Evolutionary conservation across 92 coral and sea anemone species (phyloP).

Genomic region (Umimayanthus kanabou): DNA sequence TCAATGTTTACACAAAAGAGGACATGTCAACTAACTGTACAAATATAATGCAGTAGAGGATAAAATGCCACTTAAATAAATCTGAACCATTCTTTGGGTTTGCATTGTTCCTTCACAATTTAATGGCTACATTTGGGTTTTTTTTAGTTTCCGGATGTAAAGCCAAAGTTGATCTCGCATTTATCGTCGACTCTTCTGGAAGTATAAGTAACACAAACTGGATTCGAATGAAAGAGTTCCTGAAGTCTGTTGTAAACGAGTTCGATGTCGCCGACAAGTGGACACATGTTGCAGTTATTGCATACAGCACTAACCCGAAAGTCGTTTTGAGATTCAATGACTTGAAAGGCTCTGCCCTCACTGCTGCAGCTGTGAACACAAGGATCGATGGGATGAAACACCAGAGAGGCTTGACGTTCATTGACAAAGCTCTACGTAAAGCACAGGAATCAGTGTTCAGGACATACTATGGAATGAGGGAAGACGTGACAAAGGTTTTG

Average conservation of each 20-base stretch:
- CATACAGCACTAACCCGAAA: slow-evolving; percentile 12
- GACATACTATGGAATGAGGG: slow-evolving; percentile 14
- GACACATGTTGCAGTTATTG: slow-evolving; percentile 22
- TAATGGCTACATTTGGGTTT: neutral
- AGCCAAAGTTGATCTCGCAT: slow-evolving; percentile 35
- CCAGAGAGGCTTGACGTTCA: slow-evolving; percentile 29
- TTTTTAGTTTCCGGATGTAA: slow-evolving; percentile 25
- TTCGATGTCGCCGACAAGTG: slow-evolving; percentile 16
- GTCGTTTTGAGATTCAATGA: slow-evolving; percentile 28
- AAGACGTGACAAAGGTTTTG: slow-evolving; percentile 6
- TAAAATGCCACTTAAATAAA: no score
- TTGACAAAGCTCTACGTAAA: slow-evolving; percentile 28
- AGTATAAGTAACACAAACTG: slow-evolving; percentile 22
- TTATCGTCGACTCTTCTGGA: slow-evolving; percentile 35
- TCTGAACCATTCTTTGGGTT: neutral
- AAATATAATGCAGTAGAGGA: neutral
- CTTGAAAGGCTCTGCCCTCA: slow-evolving; percentile 21
- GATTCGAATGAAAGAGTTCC: slow-evolving; percentile 1
- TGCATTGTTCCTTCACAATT: no score
- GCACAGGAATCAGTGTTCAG: slow-evolving; percentile 14
- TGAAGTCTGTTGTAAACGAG: slow-evolving; percentile 25
- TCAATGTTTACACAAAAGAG: no score
- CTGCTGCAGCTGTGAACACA: neutral
- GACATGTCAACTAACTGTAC: no score
- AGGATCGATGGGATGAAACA: neutral